A percentile compares a stretch with the other conserved stretches of the same genome.
phyloP scores from a whole-genome alignment of 2,888 invertebrate species.

The Synergus gifuensis region DNA sequence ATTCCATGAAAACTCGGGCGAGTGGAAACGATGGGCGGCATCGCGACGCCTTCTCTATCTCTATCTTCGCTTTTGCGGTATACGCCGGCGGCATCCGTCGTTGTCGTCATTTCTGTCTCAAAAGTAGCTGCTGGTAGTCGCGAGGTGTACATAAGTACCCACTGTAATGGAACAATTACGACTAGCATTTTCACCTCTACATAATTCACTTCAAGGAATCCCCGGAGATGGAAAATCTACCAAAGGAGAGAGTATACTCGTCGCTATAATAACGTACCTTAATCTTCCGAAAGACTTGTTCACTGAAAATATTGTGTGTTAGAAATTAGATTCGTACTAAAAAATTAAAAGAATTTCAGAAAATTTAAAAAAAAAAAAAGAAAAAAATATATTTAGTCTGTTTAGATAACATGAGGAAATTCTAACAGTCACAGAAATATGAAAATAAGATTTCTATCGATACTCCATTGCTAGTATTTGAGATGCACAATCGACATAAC shows the following conservation, averaged over 20 bases:
- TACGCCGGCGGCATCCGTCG: slow-evolving; percentile 33
- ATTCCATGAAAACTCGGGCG: not conserved
- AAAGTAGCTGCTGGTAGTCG: slow-evolving; percentile 32
- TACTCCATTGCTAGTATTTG: slow-evolving; percentile 29
- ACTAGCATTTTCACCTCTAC: slow-evolving; percentile 23
- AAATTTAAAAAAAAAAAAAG: not conserved
- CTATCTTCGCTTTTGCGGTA: slow-evolving; percentile 35
- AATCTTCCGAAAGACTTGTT: slow-evolving; percentile 14
- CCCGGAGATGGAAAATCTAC: slow-evolving; percentile 1
- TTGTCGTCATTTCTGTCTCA: slow-evolving; percentile 17
- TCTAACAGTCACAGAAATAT: slow-evolving; percentile 19
- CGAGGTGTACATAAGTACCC: slow-evolving; percentile 14
- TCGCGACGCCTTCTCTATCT: slow-evolving; percentile 23
- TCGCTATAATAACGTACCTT: slow-evolving; percentile 10
- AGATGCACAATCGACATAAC: slow-evolving; percentile 17
- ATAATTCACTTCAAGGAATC: slow-evolving; percentile 18
- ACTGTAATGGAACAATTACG: slow-evolving; percentile 40
- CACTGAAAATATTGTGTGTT: not conserved
- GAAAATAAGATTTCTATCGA: slow-evolving; percentile 27
- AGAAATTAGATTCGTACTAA: not conserved
- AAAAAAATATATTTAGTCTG: not conserved
- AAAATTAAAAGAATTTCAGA: not conserved
- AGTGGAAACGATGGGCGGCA: slow-evolving; percentile 11
- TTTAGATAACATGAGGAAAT: too few relatives aligned
- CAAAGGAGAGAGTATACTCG: not conserved